Percentiles rank a stretch among this genome's conserved stretches.
These are phyloP conservation scores for Phaedon cochleariae DNA, from an alignment of 2,888 invertebrate genomes.

Conservation along the genomic window DNA sequence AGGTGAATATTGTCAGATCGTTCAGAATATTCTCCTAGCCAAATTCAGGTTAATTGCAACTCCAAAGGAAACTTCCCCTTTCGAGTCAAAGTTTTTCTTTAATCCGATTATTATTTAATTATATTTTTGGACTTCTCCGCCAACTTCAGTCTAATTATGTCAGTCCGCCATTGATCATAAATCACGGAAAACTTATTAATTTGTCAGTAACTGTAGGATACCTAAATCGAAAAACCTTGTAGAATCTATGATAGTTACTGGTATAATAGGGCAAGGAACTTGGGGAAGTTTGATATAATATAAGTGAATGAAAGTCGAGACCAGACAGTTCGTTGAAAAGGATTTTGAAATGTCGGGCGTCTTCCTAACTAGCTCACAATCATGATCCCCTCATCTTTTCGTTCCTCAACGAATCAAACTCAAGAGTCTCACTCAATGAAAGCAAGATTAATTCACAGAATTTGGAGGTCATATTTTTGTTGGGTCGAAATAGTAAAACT, in stretches of 20 bases:
- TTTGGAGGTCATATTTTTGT: no score
- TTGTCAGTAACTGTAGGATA: background rate
- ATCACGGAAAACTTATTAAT: constrained; percentile 17
- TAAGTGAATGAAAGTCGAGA: background rate
- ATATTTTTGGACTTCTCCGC: constrained; percentile 22
- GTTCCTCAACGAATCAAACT: no score
- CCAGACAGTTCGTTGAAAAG: background rate
- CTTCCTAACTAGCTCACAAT: no score
- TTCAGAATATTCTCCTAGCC: no score
- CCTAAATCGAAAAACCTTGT: constrained; percentile 5
- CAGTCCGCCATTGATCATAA: constrained; percentile 13
- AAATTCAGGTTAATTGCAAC: constrained; percentile 27
- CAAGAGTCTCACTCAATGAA: no score
- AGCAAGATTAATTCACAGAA: no score
- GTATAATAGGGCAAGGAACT: constrained; percentile 4
- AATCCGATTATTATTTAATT: constrained; percentile 34
- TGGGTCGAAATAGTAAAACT: no score
- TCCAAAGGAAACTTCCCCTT: constrained; percentile 15
- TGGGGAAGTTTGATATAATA: background rate
- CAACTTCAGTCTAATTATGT: constrained; percentile 10
- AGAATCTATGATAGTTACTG: background rate
- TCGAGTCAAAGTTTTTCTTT: constrained; percentile 19
- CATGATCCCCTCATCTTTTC: no score
- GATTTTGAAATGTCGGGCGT: no score
- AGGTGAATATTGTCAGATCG: no score